phyloP scores from a whole-genome alignment of 2,113 vertebrate species.

The Mormyrus iriodes region DNA sequence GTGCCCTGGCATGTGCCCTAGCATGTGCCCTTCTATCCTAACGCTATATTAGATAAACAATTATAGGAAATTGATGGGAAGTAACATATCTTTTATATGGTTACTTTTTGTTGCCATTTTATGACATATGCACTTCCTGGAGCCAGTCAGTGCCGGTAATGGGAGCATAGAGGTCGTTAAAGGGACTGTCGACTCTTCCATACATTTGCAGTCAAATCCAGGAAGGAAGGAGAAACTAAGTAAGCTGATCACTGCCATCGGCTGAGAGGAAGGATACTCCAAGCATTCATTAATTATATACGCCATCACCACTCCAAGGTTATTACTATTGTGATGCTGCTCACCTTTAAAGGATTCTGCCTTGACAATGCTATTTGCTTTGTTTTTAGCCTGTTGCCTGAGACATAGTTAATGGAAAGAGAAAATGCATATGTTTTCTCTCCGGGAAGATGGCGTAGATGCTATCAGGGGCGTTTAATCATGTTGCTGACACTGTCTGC shows the following conservation, averaged over 20 bases:
- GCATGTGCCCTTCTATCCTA: neutral
- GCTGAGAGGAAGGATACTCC: constrained; percentile 36
- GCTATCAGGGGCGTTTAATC: neutral
- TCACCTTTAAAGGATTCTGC: constrained; percentile 40
- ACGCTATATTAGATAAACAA: neutral
- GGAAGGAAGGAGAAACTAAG: constrained; percentile 13
- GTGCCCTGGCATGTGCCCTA: neutral
- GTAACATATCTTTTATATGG: neutral
- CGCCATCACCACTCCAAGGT: constrained; percentile 36
- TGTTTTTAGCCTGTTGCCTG: neutral
- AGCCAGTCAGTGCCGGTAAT: constrained; percentile 23
- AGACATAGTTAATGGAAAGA: neutral
- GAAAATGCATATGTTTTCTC: neutral
- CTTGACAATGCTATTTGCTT: neutral
- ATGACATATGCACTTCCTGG: constrained; percentile 28
- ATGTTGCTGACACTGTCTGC: neutral
- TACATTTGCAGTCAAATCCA: constrained; percentile 46
- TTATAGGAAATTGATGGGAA: neutral
- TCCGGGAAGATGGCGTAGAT: neutral
- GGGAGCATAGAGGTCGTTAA: constrained; percentile 13
- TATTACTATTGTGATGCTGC: constrained; percentile 30
- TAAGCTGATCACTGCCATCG: constrained; percentile 43
- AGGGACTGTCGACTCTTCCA: neutral
- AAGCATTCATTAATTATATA: constrained; percentile 47
- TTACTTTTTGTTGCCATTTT: constrained; percentile 29